Base-by-base conservation (phyloP, 2,888 invertebrate species). In the Drosophila neonasuta region DNA sequence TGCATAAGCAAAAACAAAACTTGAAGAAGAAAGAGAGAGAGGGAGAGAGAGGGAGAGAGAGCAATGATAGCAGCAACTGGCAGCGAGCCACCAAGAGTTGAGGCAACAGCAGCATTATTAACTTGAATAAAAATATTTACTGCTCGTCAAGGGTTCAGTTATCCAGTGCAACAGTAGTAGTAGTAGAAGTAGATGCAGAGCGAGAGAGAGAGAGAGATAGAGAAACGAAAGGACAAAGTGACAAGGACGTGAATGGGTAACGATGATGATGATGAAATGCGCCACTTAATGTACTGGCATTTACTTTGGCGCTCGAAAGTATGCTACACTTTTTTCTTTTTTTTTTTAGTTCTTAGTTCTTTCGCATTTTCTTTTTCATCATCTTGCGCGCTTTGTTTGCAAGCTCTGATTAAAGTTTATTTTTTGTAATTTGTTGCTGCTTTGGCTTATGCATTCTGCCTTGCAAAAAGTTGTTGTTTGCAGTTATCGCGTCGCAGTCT, bases 111-210 rank as follows among this genome's bases (percentile, higher is more conserved):
- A 79, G 71, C 79, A 79, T 86, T 83, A 83, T 83, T 83, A 86
- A 83, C 82, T 86, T 76, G 81, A 83, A 83, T 78, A 84, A 83
- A 86, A 83, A 83, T 83, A 83, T 83, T 83, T 83, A 84, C 83
- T 81, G 78, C 61, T 66, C 71, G 69, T 78, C 80, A 70, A 80
- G 77, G 30, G 67, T 64, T 60, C 59, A 72, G 85, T 65, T 79
- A 85, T 74, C 72, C 71, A 68, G 50, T 77, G 78, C 68, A 52
- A 54, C 52, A 62, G 64, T 68, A 59, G 79, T 71, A 56, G 79
- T 71, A 62, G 51, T 34, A 30, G 32, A 15, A 42, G 78, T 68
- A 56, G 71, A 39, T 65, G 66, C 60, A 52, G 24, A 24, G 24
- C 6, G 24, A 24, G 24, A 24, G 1, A 24, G 20, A 20, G 20